Base-by-base conservation (phyloP, 2,113 vertebrate genomes). In the Notothenia coriiceps region DNA sequence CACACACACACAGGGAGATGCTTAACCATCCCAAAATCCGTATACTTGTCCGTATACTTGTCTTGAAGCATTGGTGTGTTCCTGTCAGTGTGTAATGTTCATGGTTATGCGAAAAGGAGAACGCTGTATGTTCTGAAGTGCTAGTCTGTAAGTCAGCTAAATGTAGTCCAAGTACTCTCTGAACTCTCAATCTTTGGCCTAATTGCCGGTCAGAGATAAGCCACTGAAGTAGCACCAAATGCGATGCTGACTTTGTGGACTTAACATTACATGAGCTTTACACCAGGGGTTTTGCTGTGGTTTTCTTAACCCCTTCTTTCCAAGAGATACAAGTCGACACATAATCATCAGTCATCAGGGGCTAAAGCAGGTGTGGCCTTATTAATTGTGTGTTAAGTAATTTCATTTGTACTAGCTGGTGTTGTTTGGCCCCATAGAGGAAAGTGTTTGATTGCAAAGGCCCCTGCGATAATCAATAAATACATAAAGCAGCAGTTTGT, bases 331-430 rank as follows among this genome's bases (percentile, higher is more conserved):
- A 4, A 29, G 29, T 29, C 22, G 22, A 0, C 25, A 43, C n/a
- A 18, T 81, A 20, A 35, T 70, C 35, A 79, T 71, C 70, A 68
- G 63, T 35, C 55, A 43, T 76, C 59, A 80, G 55, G 55, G 2
- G 56, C 18, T 51, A 29, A 25, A 67, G 46, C 4, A 4, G 22
- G 29, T 60, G 59, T 55, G 5, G 2, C 9, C 60, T 15, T 64
- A 56, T 70, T 74, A 69, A 66, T 44, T 66, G 35, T 61, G 50
- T 55, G 40, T 74, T 80, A 33, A 79, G 70, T 70, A 33, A 82
- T 73, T 64, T 7, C 25, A 79, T 66, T 79, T 86, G 5, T 54
- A n/a, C n/a, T 14, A 67, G 76, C 75, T 77, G 61, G 63, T 77
- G 75, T 59, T 54, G 57, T 79, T 63, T 44, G 60, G 40, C 40